These are phyloP conservation scores for Tyrannus savana DNA, from an alignment of 2,113 vertebrate species.

Conservation along the genomic window DNA sequence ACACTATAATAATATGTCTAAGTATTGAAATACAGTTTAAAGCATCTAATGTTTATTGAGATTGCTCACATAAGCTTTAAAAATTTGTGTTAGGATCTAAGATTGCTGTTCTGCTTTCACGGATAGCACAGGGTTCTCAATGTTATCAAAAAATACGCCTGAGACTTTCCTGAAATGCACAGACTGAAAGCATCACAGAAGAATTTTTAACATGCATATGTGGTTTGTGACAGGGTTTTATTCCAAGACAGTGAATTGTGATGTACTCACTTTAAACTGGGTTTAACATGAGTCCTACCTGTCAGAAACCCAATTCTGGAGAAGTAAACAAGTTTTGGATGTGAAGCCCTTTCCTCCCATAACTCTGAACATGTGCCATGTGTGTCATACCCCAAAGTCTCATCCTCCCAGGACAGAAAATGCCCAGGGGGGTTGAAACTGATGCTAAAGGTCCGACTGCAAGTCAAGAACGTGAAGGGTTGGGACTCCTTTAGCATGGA, in stretches of 20 bases:
- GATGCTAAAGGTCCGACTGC: neutral
- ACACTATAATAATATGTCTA: neutral
- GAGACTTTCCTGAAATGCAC: neutral
- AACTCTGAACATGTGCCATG: neutral
- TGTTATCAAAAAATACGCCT: neutral
- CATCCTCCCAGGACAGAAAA: neutral
- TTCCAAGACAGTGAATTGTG: neutral
- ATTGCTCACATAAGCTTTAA: neutral
- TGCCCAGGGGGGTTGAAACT: neutral
- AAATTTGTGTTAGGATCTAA: neutral
- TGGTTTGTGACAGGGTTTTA: neutral
- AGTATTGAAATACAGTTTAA: neutral
- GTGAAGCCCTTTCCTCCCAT: neutral
- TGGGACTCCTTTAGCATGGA: neutral
- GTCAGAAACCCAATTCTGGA: neutral
- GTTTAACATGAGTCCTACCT: neutral
- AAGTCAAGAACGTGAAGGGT: neutral
- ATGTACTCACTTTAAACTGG: neutral
- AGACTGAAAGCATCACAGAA: neutral
- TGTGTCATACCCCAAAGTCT: neutral
- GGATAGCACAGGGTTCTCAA: neutral
- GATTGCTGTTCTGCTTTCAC: neutral
- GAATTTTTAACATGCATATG: neutral
- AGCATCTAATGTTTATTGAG: neutral
- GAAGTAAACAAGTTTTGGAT: neutral